These are phyloP conservation scores for Antigone vipio DNA, from an alignment of 2,113 vertebrate genomes.

Conservation along the genomic window DNA sequence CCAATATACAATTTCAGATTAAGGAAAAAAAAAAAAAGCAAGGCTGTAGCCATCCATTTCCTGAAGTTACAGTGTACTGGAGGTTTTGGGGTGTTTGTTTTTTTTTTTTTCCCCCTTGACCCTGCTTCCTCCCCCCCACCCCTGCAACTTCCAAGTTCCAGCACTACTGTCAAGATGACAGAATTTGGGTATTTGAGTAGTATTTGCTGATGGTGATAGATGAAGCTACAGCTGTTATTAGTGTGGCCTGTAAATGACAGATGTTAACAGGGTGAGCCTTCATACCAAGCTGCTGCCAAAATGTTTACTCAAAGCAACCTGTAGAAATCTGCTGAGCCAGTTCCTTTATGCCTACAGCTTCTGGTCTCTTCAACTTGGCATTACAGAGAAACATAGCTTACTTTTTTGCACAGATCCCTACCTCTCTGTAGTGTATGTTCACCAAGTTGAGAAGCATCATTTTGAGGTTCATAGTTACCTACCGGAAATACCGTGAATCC, in stretches of 20 bases:
- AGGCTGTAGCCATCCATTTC: neutral
- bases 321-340: neutral
- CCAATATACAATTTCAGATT: neutral
- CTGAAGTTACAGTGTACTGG: neutral
- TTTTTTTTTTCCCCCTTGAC: no score
- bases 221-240: neutral
- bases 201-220: neutral
- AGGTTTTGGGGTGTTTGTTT: no score
- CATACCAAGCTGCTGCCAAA: neutral
- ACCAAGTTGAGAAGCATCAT: neutral
- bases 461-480: neutral
- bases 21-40: no score
- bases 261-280: neutral
- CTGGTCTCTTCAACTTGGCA: neutral
- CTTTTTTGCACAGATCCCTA: no score
- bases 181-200: neutral
- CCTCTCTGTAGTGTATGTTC: neutral
- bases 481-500: slow-evolving; percentile 88
- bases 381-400: neutral
- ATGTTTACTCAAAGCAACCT: neutral
- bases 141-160: neutral
- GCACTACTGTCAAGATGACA: neutral
- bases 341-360: neutral
- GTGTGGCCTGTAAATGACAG: neutral
- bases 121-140: neutral